Evolutionary conservation across 2,888 invertebrate species (phyloP).

Genomic region (Drosophila setosimentum): DNA sequence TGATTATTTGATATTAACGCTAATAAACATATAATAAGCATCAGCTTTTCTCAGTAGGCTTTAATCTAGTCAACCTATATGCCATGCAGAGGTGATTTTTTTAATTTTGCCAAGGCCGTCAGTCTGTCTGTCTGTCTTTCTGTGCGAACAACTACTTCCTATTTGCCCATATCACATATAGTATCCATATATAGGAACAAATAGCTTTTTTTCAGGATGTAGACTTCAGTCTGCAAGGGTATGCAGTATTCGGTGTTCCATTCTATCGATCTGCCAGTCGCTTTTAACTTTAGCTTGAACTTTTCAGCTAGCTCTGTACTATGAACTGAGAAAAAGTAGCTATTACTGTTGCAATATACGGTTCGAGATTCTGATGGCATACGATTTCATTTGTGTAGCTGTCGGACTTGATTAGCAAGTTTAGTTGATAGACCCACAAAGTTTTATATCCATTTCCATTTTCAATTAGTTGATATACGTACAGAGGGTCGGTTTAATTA

Average conservation of each 20-base stretch:
- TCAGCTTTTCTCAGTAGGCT: not conserved
- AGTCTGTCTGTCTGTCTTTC: not conserved
- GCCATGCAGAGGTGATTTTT: not conserved
- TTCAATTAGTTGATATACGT: constrained; percentile 46
- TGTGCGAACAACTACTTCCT: not conserved
- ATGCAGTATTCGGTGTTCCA: not conserved
- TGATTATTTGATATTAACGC: not conserved
- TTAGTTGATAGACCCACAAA: constrained; percentile 50
- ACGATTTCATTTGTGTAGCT: constrained; percentile 38
- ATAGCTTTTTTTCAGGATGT: not conserved
- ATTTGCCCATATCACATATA: not conserved
- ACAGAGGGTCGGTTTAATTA: constrained; percentile 56
- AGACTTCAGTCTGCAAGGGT: not conserved
- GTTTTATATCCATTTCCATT: constrained; percentile 62
- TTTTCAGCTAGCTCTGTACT: too few relatives aligned
- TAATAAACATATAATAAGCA: not conserved
- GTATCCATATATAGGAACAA: not conserved
- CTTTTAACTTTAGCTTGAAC: not conserved
- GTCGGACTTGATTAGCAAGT: constrained; percentile 67
- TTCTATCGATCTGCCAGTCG: not conserved
- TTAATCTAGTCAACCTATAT: not conserved
- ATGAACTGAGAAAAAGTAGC: not conserved
- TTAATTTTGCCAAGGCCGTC: not conserved
- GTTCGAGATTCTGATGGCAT: not conserved
- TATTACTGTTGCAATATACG: not conserved